Percentiles rank a stretch among this genome's conserved stretches.
phyloP scores from a whole-genome alignment of 1,140 invertebrate species.

The Rhyacophila brunnea region DNA sequence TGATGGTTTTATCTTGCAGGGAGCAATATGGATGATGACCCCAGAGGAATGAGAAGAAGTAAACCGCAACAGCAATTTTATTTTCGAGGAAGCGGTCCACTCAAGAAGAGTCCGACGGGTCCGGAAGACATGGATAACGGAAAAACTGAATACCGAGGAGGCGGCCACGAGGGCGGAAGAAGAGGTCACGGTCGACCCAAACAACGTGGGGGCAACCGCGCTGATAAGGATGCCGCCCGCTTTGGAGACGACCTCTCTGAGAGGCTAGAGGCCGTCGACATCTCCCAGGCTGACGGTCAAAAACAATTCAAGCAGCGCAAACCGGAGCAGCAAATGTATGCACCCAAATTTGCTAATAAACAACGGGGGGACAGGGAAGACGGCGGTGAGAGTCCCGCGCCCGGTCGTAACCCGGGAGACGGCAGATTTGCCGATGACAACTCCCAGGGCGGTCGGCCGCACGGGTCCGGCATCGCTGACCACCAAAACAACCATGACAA shows the following conservation, averaged over 20 bases:
- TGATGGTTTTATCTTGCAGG: not conserved
- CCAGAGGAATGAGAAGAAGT: conserved; percentile 50
- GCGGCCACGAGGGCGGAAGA: conserved; percentile 36
- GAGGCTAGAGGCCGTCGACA: conserved; percentile 10
- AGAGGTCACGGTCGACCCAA: conserved; percentile 45
- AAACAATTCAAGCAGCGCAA: conserved; percentile 42
- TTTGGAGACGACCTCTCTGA: conserved; percentile 22
- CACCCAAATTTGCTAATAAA: conserved; percentile 36
- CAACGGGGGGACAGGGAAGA: conserved; percentile 21
- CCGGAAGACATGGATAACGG: conserved; percentile 24
- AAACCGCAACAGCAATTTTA: conserved; percentile 55
- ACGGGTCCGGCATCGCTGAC: conserved; percentile 9
- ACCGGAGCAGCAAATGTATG: conserved; percentile 49
- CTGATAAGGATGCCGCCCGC: conserved; percentile 31
- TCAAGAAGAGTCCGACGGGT: conserved; percentile 41
- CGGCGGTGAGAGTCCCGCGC: conserved; percentile 19
- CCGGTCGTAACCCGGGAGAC: conserved; percentile 4
- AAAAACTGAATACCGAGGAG: conserved; percentile 39
- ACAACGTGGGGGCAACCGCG: conserved; percentile 45
- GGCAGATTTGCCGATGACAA: conserved; percentile 2
- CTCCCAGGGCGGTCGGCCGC: conserved; percentile 1
- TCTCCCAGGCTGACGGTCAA: conserved; percentile 14
- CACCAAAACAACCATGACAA: conserved; percentile 24
- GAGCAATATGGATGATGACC: conserved; percentile 54
- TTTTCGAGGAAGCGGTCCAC: conserved; percentile 52